Conservation (phyloP, 2,113 vertebrate species). For the Carlito syrichta region DNA sequence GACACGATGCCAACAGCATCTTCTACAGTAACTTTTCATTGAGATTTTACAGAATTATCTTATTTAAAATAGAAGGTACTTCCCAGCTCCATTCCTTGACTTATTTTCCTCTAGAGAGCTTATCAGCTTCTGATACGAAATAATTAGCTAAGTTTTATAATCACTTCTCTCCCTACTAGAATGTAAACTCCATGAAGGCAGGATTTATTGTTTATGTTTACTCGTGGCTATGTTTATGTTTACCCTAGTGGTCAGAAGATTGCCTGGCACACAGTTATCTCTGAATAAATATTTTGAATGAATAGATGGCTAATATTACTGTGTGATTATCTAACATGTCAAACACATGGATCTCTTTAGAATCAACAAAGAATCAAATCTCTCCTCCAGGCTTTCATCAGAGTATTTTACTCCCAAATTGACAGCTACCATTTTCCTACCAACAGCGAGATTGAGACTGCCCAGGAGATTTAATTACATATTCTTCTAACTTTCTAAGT, state of each 20-base stretch:
- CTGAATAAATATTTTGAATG: neutral
- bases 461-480: neutral
- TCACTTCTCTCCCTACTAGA: neutral
- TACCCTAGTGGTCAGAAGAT: neutral
- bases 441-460: neutral
- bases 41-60: neutral
- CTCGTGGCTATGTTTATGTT: neutral
- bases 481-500: neutral
- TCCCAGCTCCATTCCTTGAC: neutral
- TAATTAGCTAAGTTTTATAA: neutral
- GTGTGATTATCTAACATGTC: neutral
- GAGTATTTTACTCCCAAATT: neutral
- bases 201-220: neutral
- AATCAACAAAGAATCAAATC: neutral
- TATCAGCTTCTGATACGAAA: neutral
- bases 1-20: neutral
- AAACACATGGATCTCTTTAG: neutral
- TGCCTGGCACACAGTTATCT: neutral
- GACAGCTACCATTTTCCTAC: neutral
- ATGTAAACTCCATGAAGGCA: neutral
- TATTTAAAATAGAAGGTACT: neutral
- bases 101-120: neutral
- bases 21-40: neutral
- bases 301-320: neutral
- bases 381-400: neutral